Conservation (phyloP, 2,888 invertebrate genomes). For the Molorchus minor region DNA sequence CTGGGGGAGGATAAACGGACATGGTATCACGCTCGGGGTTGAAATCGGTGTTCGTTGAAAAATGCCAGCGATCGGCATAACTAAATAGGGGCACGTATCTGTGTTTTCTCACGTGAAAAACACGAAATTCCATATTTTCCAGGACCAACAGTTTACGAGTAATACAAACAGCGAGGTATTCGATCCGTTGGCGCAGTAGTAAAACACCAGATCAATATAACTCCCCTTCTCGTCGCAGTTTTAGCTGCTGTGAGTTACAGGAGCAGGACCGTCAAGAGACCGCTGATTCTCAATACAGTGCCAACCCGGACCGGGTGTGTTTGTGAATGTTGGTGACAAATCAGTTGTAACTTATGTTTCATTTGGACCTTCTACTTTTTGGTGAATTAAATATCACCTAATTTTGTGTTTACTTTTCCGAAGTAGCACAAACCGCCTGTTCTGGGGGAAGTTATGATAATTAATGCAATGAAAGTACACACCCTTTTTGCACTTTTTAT, state of each 20-base stretch:
- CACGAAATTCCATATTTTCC: conserved; percentile 39
- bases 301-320: conserved; percentile 34
- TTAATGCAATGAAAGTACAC: conserved; percentile 48
- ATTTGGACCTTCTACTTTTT: conserved; percentile 36
- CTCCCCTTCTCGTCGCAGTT: conserved; percentile 34
- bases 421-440: conserved; percentile 31
- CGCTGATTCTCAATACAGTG: conserved; percentile 30
- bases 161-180: conserved; percentile 40
- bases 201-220: conserved; percentile 40
- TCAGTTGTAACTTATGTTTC: conserved; percentile 37
- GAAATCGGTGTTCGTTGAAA: conserved; percentile 1
- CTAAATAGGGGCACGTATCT: neutral
- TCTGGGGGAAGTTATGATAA: conserved; percentile 33
- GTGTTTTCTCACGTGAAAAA: conserved; percentile 33
- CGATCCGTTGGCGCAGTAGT: conserved; percentile 39
- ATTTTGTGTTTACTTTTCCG: conserved; percentile 37
- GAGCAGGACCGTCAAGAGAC: conserved; percentile 34
- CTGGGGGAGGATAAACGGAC: conserved; percentile 6
- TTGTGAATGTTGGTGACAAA: conserved; percentile 40
- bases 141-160: conserved; percentile 38
- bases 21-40: neutral
- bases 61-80: neutral
- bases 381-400: conserved; percentile 44
- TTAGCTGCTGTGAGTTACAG: conserved; percentile 35
- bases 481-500: conserved; percentile 55